phyloP scores from a whole-genome alignment of 2,797 vertebrate species.

The Trichosurus vulpecula region DNA sequence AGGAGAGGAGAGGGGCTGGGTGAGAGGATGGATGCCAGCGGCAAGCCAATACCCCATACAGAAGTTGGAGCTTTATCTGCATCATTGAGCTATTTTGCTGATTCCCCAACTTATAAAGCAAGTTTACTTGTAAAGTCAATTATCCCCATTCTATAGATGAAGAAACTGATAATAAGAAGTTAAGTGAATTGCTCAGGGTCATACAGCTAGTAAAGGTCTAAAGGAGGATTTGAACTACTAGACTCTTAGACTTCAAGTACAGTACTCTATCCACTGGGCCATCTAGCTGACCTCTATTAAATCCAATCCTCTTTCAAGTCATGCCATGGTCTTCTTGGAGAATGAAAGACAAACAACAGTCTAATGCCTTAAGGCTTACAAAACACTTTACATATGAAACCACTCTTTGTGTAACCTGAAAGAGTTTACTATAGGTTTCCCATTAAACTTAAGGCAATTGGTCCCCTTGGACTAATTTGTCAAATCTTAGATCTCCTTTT shows the following conservation, averaged over 20 bases:
- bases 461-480: not conserved
- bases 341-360: not conserved
- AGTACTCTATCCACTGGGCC: not conserved
- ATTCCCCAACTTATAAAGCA: too few relatives aligned
- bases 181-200: not conserved
- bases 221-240: not conserved
- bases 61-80: too few relatives aligned
- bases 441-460: not conserved
- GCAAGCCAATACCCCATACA: too few relatives aligned
- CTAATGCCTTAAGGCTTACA: not conserved
- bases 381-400: not conserved
- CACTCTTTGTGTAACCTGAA: not conserved
- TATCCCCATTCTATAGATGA: not conserved
- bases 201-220: not conserved
- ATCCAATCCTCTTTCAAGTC: too few relatives aligned
- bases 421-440: not conserved
- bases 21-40: too few relatives aligned
- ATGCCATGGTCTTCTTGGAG: too few relatives aligned
- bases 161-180: not conserved
- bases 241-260: not conserved
- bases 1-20: too few relatives aligned
- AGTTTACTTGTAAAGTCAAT: not conserved
- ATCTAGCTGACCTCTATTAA: not conserved
- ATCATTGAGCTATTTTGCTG: too few relatives aligned
- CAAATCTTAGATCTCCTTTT: not conserved